A percentile compares a stretch with the other conserved stretches of the same genome.
These are phyloP conservation scores for Bolborhynchus lineola DNA, from an alignment of 2,113 vertebrate genomes.

Conservation along the genomic window DNA sequence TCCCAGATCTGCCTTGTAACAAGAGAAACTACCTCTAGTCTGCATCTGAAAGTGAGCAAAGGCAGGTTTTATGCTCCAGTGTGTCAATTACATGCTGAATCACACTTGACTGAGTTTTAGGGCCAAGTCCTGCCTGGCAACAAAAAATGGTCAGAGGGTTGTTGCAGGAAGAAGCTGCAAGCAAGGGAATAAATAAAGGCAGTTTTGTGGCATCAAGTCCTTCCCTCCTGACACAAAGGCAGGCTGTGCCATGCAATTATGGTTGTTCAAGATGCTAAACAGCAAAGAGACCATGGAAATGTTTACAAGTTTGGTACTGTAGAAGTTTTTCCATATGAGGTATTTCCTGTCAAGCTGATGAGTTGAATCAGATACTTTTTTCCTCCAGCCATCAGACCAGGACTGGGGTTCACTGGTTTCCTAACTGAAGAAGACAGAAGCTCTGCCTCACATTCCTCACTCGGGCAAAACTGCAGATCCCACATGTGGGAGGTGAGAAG, in stretches of 20 bases:
- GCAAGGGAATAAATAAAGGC: neutral
- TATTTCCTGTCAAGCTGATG: neutral
- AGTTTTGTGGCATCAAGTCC: neutral
- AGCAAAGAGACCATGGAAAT: neutral
- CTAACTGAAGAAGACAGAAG: neutral
- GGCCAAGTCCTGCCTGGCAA: neutral
- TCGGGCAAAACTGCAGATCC: neutral
- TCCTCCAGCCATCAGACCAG: neutral
- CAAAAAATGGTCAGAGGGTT: neutral
- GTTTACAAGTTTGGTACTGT: neutral
- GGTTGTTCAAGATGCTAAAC: neutral
- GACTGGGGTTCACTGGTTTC: neutral
- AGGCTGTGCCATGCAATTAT: neutral
- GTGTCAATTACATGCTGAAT: conserved; percentile 20
- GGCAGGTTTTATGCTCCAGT: neutral
- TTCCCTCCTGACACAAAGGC: neutral
- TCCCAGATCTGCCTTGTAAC: neutral
- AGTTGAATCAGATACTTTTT: neutral
- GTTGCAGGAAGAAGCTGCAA: neutral
- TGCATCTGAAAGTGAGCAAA: neutral
- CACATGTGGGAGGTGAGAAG: neutral
- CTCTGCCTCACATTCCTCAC: neutral
- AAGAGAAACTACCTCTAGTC: neutral
- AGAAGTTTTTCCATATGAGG: neutral
- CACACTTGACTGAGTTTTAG: conserved; percentile 8